Evolutionary conservation across 2,888 invertebrate species (phyloP), one percentile per base, ranked within the genome.

Genomic region (Aricia artaxerxes): DNA sequence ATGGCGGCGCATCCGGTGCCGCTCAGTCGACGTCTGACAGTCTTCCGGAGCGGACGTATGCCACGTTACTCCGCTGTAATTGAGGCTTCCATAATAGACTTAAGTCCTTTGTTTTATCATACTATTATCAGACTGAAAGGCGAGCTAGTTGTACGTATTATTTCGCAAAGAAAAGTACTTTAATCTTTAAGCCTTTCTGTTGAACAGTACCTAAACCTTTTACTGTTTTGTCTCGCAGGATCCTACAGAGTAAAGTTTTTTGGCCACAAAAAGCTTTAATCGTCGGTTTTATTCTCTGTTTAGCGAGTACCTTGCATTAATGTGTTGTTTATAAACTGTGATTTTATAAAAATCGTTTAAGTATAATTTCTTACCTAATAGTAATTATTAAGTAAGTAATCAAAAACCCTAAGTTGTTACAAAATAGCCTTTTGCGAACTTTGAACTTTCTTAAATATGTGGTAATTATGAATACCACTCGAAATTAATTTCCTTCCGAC

Each of bases 1-100:
- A 86, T 85, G 85, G 86, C 85, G 83, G 75, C 79, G 79, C 81
- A 84, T 86, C 86, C 87, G 85, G 84, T 80, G 77, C 73, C 81
- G 81, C 80, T 78, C 84, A 85, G 81, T 84, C 82, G 78, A 69
- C 81, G 85, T 86, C 86, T 86, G 83, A 81, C 82, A 79, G 79
- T 79, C 84, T 83, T 86, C 86, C 86, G 86, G 85, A 73, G 82
- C 83, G 83, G 82, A 83, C 83, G 83, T 83, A 80, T 82, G 80
- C 77, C 16, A 81, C 79, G 80, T 81, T 82, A 80, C 80, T 81
- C 73, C 78, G 80, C 69, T 78, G 78, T 78, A 83, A 81, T 82
- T 82, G 80, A 81, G 79, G 80, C 78, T 81, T 81, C 77, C 77
- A 80, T 80, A 80, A 78, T 81, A 64, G 79, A 80, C 81, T 80